Base-by-base conservation (phyloP, 1,140 invertebrate genomes). In the Lutraria rhynchaena region DNA sequence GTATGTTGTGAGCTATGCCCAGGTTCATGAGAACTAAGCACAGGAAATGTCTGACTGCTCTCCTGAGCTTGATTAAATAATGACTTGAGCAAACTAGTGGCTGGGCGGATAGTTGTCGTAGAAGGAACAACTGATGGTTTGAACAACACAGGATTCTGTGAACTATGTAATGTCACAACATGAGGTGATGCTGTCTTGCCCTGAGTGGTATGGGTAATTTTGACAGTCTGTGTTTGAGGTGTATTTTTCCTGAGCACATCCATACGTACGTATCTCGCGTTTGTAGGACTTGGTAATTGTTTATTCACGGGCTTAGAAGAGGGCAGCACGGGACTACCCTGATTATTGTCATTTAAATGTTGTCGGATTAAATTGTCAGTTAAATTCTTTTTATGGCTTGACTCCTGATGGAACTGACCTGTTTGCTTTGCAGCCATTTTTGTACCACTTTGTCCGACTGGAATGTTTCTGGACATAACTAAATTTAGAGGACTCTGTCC, bases 401-500 rank as follows among this genome's bases (percentile, higher is more conserved):
- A 35, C 37, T 22, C 70, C n/a, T 41, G 49, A n/a, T 46, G 15
- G 33, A 70, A 70, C 41, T 78, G 76, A 69, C 35, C 60, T 0
- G 67, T n/a, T 27, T 58, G 60, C 29, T 80, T 80, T 0, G 51
- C 41, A 27, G 69, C 24, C 27, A 35, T 73, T 60, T 27, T 61
- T 13, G 22, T 11, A 24, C 33, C n/a, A 27, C 24, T 29, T 60
- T 80, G 76, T 29, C n/a, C 33, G 27, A 37, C 35, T 60, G 76
- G 65, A 57, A 80, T 58, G 63, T 37, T 57, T 70, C 67, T 69
- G 11, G 76, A 70, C 76, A 70, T 80, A 15, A 33, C 76, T 31
- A 80, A 49, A 22, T 63, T 80, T 63, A 80, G 60, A 46, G 76
- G 76, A 70, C 76, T 80, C 35, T 80, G 76, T 60, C 9, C 17